Percentiles rank a stretch among this genome's conserved stretches.
phyloP scores from a whole-genome alignment of 2,888 invertebrate genomes.

The Platycheirus rosarum region DNA sequence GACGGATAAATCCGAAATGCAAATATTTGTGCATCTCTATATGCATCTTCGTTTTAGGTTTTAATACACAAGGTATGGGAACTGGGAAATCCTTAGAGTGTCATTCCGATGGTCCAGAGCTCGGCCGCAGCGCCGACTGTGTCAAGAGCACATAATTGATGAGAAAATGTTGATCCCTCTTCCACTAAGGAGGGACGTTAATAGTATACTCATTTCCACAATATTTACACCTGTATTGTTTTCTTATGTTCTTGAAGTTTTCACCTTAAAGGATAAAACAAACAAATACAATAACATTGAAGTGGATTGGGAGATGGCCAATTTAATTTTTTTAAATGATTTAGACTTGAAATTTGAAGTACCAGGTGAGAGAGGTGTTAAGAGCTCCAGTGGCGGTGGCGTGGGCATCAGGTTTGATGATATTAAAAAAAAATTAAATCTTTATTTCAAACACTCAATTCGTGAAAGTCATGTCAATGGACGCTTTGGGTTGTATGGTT shows the following conservation, averaged over 20 bases:
- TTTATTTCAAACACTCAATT: too few relatives aligned
- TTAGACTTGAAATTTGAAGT: constrained; percentile 10
- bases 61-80: constrained; percentile 28
- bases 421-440: too few relatives aligned
- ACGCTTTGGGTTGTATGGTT: too few relatives aligned
- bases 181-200: background rate
- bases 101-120: constrained; percentile 40
- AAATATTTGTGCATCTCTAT: constrained; percentile 66
- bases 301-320: constrained; percentile 50
- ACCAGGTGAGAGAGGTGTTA: background rate
- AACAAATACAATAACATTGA: constrained; percentile 51
- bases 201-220: constrained; percentile 31
- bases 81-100: constrained; percentile 28
- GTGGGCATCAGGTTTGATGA: too few relatives aligned
- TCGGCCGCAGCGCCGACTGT: background rate
- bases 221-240: constrained; percentile 53
- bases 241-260: constrained; percentile 56
- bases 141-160: constrained; percentile 25
- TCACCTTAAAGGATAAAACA: constrained; percentile 42
- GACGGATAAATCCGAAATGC: constrained; percentile 72
- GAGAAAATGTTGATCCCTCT: background rate
- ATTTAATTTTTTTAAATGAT: constrained; percentile 37
- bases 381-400: background rate
- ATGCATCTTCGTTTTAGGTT: too few relatives aligned
- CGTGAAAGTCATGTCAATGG: too few relatives aligned